Evolutionary conservation across 2,888 invertebrate species (phyloP).

Genomic region (Andrena hattorfiana): DNA sequence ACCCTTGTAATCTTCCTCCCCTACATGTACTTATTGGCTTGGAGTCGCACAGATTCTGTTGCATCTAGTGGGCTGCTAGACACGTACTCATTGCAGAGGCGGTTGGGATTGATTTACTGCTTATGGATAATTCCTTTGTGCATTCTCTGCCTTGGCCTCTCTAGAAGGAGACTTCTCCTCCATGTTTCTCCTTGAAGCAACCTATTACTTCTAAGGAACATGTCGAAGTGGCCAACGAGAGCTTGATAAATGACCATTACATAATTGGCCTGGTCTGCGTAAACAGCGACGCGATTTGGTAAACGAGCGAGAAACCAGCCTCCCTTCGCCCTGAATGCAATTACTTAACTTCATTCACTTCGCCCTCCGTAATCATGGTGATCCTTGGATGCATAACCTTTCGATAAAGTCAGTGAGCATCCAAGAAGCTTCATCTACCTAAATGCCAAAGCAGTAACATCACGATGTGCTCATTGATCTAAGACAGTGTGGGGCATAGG

Average conservation of each 20-base stretch:
- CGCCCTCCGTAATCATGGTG: constrained; percentile 32
- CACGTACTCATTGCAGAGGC: constrained; percentile 31
- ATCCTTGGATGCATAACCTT: constrained; percentile 72
- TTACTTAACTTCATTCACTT: constrained; percentile 52
- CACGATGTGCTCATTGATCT: constrained; percentile 59
- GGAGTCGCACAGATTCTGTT: background rate
- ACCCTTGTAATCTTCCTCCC: background rate
- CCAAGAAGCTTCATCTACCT: constrained; percentile 44
- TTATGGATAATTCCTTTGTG: constrained; percentile 2
- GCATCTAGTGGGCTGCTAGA: background rate
- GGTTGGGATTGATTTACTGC: constrained; percentile 3
- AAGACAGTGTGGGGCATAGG: constrained; percentile 8
- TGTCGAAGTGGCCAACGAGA: background rate
- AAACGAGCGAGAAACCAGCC: constrained; percentile 23
- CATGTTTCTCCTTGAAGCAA: background rate
- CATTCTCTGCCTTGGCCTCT: background rate
- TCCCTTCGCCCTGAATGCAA: constrained; percentile 23
- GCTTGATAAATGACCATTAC: background rate
- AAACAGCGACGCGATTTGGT: constrained; percentile 5
- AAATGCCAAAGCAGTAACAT: constrained; percentile 71
- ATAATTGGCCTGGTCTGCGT: background rate
- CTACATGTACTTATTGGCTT: background rate
- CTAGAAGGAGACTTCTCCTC: constrained; percentile 9
- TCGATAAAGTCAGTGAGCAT: constrained; percentile 66
- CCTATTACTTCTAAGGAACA: background rate